These are phyloP conservation scores for Varanus komodoensis DNA, from an alignment of 2,113 vertebrate species.

Conservation along the genomic window DNA sequence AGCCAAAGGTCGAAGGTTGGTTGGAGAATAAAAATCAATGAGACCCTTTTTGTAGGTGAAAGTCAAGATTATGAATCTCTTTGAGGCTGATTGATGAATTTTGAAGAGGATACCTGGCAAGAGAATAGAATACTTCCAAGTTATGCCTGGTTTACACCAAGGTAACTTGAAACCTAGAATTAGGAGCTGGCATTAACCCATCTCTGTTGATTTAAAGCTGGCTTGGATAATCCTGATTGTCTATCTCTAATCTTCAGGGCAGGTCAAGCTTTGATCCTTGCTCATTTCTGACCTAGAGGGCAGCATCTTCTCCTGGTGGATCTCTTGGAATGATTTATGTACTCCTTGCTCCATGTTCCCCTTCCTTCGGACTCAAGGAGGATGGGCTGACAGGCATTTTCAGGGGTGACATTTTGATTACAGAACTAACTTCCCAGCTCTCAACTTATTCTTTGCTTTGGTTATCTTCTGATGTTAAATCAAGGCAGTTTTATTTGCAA, in stretches of 20 bases:
- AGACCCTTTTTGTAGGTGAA: background rate
- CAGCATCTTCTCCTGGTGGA: too few species aligned
- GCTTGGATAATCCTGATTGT: background rate
- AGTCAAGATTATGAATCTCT: background rate
- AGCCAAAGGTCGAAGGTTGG: background rate
- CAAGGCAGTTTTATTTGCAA: too few species aligned
- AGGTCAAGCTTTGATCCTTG: background rate
- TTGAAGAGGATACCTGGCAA: constrained; percentile 1
- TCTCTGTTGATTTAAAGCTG: background rate
- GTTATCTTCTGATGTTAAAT: too few species aligned
- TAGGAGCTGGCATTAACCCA: background rate
- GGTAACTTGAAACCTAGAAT: background rate
- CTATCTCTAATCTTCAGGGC: too few species aligned
- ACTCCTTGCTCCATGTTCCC: too few species aligned
- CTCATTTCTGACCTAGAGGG: background rate
- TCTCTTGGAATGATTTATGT: too few species aligned
- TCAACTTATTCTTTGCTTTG: too few species aligned
- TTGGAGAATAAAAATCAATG: background rate
- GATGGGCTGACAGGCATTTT: too few species aligned
- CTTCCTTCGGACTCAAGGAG: too few species aligned
- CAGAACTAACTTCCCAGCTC: too few species aligned
- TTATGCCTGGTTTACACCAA: background rate
- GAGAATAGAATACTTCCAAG: background rate
- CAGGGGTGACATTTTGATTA: too few species aligned
- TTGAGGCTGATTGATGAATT: constrained; percentile 10